A percentile compares a stretch with the other conserved stretches of the same genome.
Evolutionary conservation across 2,888 invertebrate species (phyloP).

Genomic region (Agrochola litura): DNA sequence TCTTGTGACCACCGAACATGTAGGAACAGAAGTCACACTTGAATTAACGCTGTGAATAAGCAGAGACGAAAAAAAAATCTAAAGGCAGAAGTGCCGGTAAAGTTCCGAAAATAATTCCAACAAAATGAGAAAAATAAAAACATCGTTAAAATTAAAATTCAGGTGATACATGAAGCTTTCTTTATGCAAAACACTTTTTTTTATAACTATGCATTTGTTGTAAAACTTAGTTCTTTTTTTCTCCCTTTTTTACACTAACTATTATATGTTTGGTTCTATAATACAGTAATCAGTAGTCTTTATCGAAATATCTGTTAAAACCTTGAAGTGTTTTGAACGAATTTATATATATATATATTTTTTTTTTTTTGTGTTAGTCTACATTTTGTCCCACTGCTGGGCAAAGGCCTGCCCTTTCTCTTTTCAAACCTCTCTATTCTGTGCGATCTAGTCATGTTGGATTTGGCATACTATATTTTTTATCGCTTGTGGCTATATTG

Average conservation of each 20-base stretch:
- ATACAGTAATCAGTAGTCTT: background rate
- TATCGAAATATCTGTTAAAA: background rate
- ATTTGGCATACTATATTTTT: background rate
- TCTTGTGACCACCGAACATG: background rate
- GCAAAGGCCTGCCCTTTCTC: too few relatives aligned
- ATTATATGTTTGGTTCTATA: background rate
- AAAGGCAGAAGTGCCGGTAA: too few relatives aligned
- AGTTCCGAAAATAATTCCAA: too few relatives aligned
- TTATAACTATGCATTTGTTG: background rate
- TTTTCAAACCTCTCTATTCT: too few relatives aligned
- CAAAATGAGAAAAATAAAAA: too few relatives aligned
- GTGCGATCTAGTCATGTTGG: too few relatives aligned
- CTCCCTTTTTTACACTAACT: background rate
- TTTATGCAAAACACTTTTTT: background rate
- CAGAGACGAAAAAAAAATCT: too few relatives aligned
- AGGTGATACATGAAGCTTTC: background rate
- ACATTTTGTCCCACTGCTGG: too few relatives aligned
- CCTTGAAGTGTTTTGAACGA: background rate
- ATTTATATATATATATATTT: too few relatives aligned
- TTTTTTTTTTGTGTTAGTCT: too few relatives aligned
- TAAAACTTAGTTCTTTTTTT: background rate
- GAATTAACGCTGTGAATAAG: too few relatives aligned
- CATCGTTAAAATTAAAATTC: too few relatives aligned
- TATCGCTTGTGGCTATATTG: background rate
- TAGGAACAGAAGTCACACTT: conserved; percentile 2